These are phyloP conservation scores for Lydus trimaculatus DNA, from an alignment of 2,888 invertebrate genomes.

Conservation along the genomic window DNA sequence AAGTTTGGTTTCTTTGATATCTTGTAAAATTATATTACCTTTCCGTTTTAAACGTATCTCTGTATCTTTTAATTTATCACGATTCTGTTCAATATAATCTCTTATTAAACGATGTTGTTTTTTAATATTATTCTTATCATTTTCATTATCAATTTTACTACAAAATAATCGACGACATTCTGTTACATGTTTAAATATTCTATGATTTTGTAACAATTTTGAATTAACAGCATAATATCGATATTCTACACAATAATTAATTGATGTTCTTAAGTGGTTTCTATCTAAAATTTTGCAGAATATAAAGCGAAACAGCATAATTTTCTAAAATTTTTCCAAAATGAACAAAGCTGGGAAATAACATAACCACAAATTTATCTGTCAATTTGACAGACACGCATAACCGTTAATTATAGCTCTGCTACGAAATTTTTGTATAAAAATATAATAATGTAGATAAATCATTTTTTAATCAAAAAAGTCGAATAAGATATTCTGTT, in stretches of 20 bases:
- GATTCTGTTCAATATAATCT: constrained; percentile 65
- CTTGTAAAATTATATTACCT: constrained; percentile 71
- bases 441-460: too few species aligned
- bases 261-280: neutral
- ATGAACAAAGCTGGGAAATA: neutral
- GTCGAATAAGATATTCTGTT: too few species aligned
- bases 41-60: constrained; percentile 67
- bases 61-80: constrained; percentile 67
- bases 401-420: neutral
- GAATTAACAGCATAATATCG: constrained; percentile 17
- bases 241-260: neutral
- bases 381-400: neutral
- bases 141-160: neutral
- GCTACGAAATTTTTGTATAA: too few species aligned
- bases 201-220: constrained; percentile 33
- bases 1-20: constrained; percentile 74
- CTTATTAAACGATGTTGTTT: neutral
- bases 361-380: neutral
- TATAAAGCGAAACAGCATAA: neutral
- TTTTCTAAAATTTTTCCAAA: neutral
- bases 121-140: neutral
- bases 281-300: neutral
- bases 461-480: too few species aligned
- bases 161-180: neutral
- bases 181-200: neutral